Evolutionary conservation across 2,113 vertebrate species (phyloP).

Genomic region (Talpa occidentalis): DNA sequence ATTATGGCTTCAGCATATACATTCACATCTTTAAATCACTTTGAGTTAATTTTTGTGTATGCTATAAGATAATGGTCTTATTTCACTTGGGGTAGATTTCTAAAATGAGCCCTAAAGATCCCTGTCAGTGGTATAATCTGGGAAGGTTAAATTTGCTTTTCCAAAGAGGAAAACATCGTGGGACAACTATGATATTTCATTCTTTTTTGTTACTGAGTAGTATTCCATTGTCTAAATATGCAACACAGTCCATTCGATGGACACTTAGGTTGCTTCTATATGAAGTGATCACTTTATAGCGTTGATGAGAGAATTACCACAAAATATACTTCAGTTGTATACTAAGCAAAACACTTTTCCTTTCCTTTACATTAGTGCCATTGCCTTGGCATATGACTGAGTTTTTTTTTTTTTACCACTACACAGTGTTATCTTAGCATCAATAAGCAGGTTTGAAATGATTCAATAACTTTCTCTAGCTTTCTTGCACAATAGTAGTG

Average conservation of each 20-base stretch:
- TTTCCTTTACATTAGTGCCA: background rate
- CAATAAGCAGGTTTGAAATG: constrained; percentile 26
- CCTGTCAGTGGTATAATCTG: background rate
- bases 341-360: background rate
- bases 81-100: background rate
- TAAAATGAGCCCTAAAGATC: background rate
- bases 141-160: constrained; percentile 2
- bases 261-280: background rate
- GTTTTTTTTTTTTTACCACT: background rate
- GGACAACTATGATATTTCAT: background rate
- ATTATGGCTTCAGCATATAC: background rate
- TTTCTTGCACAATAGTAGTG: background rate
- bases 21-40: background rate
- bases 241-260: too few relatives aligned
- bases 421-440: background rate
- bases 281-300: background rate
- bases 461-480: constrained; percentile 61
- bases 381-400: background rate
- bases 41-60: background rate
- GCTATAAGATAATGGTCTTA: background rate
- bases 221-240: too few relatives aligned
- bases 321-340: background rate
- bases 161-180: background rate
- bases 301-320: background rate
- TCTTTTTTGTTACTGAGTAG: too few relatives aligned